Evolutionary conservation across 23 tunicate genomes (phyloP).

Genomic region (Trididemnum clinides): DNA sequence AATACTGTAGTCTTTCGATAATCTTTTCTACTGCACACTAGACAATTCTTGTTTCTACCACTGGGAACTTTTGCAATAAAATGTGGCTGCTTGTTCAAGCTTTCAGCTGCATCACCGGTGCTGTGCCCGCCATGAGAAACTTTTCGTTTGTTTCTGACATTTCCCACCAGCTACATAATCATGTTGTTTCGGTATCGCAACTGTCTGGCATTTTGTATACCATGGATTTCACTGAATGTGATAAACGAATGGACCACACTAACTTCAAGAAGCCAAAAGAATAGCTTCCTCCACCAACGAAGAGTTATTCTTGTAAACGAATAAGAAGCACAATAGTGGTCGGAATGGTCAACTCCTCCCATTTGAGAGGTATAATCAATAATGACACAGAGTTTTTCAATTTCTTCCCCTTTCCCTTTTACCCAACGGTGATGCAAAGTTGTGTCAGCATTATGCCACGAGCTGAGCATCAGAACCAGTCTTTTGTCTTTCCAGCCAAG

Average conservation of each 20-base stretch:
- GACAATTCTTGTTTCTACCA: background rate
- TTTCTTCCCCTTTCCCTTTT: background rate
- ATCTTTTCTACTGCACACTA: background rate
- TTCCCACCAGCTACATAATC: background rate
- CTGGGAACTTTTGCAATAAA: background rate
- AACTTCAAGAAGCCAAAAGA: conserved; percentile 12
- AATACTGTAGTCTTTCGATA: too few relatives aligned
- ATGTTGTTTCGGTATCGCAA: background rate
- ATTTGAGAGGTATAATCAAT: conserved; percentile 11
- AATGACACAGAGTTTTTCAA: background rate
- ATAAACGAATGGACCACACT: background rate
- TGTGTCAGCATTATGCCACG: conserved; percentile 17
- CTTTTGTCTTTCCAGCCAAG: conserved; percentile 7
- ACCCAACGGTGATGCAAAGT: background rate
- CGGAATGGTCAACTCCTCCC: conserved; percentile 23
- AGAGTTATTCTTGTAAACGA: conserved; percentile 24
- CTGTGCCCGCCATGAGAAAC: background rate
- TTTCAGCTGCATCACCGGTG: background rate
- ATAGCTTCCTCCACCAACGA: conserved; percentile 22
- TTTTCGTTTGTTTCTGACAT: background rate
- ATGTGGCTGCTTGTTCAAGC: background rate
- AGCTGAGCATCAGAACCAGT: background rate
- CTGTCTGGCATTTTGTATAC: background rate
- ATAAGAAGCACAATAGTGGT: conserved; percentile 16
- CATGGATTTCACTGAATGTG: background rate